These are phyloP conservation scores for Brachionus asplanchnoidis DNA, from an alignment of 1,140 invertebrate genomes.

Conservation along the genomic window DNA sequence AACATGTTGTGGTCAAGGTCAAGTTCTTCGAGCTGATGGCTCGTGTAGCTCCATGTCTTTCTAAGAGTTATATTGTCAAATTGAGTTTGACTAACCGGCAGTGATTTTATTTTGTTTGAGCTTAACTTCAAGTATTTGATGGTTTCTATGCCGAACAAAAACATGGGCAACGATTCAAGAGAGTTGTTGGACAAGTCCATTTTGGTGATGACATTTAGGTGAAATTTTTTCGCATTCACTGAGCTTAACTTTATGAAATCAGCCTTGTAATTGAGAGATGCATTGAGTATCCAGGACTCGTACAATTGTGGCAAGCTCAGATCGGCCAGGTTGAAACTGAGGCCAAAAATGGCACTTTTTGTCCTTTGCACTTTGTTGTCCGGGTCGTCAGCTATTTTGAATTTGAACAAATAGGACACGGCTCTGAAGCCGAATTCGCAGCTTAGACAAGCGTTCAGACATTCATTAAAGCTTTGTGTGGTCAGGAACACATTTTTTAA, in stretches of 20 bases:
- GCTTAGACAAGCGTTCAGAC: neutral
- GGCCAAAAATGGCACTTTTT: neutral
- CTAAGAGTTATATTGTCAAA: neutral
- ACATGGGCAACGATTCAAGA: slow-evolving; percentile 71
- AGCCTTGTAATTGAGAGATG: neutral
- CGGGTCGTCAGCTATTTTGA: neutral
- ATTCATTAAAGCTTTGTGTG: neutral
- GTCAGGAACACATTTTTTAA: neutral
- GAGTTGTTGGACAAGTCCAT: slow-evolving; percentile 88
- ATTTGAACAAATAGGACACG: neutral
- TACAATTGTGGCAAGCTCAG: neutral
- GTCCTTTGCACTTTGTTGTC: neutral
- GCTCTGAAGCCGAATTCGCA: neutral
- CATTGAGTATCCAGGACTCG: neutral
- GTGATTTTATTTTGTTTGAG: slow-evolving; percentile 75
- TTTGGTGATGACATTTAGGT: slow-evolving; percentile 81
- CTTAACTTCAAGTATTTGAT: slow-evolving; percentile 73
- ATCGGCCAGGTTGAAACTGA: neutral
- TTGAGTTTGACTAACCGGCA: slow-evolving; percentile 58
- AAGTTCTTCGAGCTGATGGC: slow-evolving; percentile 18
- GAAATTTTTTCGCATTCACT: slow-evolving; percentile 56
- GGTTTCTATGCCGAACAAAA: slow-evolving; percentile 76
- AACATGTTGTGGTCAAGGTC: slow-evolving; percentile 15
- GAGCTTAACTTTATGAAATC: neutral
- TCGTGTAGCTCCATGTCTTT: neutral